Base-by-base conservation (phyloP, 2,113 vertebrate genomes). In the Genyomyrus donnyi region DNA sequence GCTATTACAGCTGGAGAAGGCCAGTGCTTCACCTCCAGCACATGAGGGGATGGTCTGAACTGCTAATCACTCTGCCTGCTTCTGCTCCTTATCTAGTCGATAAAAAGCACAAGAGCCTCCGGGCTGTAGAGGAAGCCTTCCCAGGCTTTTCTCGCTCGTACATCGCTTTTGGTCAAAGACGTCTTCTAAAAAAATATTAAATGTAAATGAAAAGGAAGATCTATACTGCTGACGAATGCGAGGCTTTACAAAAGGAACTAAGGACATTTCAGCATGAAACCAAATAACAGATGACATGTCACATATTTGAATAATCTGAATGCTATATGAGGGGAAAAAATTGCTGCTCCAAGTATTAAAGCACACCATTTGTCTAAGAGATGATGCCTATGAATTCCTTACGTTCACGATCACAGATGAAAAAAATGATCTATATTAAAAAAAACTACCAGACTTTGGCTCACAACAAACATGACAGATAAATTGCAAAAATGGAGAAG, bases 331-430 rank as follows among this genome's bases (percentile, higher is more conserved):
- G 17, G 50, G 48, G 46, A 39, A 52, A 50, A 21, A n/a, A 31
- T 27, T 87, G n/a, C 24, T 87, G n/a, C 85, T 52, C 66, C 46
- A 89, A 21, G 58, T 88, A 91, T 89, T 66, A 91, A 93, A 92
- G 58, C 17, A 56, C 80, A 91, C 89, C 89, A 88, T 91, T 87
- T 66, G 85, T 89, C 91, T 91, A 88, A 88, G 77, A 74, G 87
- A 66, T 89, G 74, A 31, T n/a, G 31, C 74, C 88, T 74, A 88
- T 46, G 85, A 89, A 91, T 80, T 46, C 56, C 90, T 91, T 91
- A 91, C 90, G 53, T 89, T 85, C 89, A 91, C 92, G 91, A 27
- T 31, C n/a, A 35, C 27, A 52, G 48, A 87, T 1, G 0, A 56
- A 39, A 52, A 87, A 53, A 10, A 8, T 11, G 3, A 66, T 66